Evolutionary conservation across 2,888 invertebrate genomes (phyloP), one percentile per base, ranked within the genome.

Genomic region (Drosophila setosimentum): DNA sequence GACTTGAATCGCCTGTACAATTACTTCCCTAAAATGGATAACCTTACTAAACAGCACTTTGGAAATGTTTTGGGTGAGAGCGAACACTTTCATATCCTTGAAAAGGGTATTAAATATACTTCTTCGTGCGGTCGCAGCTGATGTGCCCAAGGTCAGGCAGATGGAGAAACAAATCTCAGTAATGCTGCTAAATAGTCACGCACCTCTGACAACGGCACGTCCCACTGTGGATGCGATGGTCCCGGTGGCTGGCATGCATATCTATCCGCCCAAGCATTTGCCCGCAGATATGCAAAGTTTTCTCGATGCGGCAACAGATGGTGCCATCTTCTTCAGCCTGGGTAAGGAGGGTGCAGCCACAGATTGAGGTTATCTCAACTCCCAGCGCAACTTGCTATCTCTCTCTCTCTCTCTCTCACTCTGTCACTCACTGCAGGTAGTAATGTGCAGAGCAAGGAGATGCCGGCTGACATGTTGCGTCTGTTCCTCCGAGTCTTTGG

Each of bases 211-310:
- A 37, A 93, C 93, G 5, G 83, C 94, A 7, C 92, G 93, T 55
- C 94, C 94, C 10, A 85, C 91, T 0, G 92, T 93, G 2, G 92
- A 93, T 2, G 93, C 92, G 5, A 91, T 94, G 74, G 90, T 95
- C 11, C 93, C 94, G 55, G 93, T 95, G 8, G 95, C 94, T 13
- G 95, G 95, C 37, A 90, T 95, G 63, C 95, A 95, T 71, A 93
- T 95, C 48, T 92, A 93, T 58, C 90, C 91, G 18, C 91, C 92
- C 27, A 92, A 93, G 62, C 70, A 82, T 11, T 67, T 93, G 64
- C 91, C 93, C 32, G 37, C 67, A 18, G 93, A 93, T 72, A 88
- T 94, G 24, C 86, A 93, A 75, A 77, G 82, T 24, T 94, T 94
- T 71, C 72, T 94, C 50, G 93, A 94, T 63, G 92, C 80, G 24